These are phyloP conservation scores for Lampris megalopsis DNA, from an alignment of 2,113 vertebrate genomes.

Conservation along the genomic window DNA sequence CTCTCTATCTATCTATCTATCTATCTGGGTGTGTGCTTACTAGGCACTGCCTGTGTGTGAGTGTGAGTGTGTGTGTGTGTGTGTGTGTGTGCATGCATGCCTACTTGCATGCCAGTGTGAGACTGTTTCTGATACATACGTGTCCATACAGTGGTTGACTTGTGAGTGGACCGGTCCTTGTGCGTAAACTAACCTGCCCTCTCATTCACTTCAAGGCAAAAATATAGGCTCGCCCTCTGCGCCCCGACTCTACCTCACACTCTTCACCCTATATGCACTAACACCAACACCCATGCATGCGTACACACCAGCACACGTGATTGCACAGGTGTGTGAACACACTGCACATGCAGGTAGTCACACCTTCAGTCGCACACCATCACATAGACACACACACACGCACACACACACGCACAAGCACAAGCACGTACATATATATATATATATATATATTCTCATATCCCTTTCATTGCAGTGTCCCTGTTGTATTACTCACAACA, in stretches of 20 bases:
- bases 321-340: not conserved
- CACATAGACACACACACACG: slow-evolving; percentile 20
- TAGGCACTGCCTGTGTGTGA: slow-evolving; percentile 71
- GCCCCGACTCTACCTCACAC: slow-evolving; percentile 82
- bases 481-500: slow-evolving; percentile 70
- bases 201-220: slow-evolving; percentile 84
- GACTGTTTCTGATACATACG: slow-evolving; percentile 70
- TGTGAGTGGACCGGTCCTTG: slow-evolving; percentile 77
- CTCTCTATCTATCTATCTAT: slow-evolving; percentile 22
- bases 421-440: slow-evolving; percentile 17
- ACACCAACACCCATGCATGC: slow-evolving; percentile 62
- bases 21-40: slow-evolving; percentile 74
- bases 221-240: slow-evolving; percentile 78
- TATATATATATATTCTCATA: slow-evolving; percentile 53
- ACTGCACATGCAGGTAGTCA: not conserved
- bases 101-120: slow-evolving; percentile 74
- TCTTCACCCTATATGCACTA: slow-evolving; percentile 79
- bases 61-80: slow-evolving; percentile 10
- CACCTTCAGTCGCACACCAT: not conserved
- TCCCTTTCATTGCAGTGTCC: slow-evolving; percentile 79
- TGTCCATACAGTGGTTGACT: slow-evolving; percentile 78
- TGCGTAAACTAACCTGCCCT: slow-evolving; percentile 84
- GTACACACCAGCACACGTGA: slow-evolving; percentile 6
- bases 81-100: slow-evolving; percentile 71
- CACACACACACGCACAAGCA: slow-evolving; percentile 14